Base-by-base conservation (phyloP, 2,888 invertebrate species). In the Lepetodrilus schrolli region DNA sequence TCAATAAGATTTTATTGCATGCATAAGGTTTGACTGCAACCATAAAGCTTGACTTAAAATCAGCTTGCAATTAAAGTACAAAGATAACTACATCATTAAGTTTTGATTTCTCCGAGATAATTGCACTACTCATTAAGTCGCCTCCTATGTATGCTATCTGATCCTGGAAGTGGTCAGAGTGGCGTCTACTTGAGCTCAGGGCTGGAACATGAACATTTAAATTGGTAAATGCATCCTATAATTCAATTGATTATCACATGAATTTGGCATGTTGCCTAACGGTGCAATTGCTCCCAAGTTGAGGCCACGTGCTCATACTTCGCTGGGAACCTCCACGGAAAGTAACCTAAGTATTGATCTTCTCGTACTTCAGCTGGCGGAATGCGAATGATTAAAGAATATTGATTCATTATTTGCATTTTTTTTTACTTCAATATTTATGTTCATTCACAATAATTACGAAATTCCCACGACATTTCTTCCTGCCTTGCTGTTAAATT, bases 241-340 rank as follows among this genome's bases (percentile, higher is more conserved):
- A 58, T 58, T 58, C 58, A 17, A 23, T 58, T 30, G 58, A 58
- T 58, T 58, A 58, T 26, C 58, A 58, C 30, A 34, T 58, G 26
- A 34, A n/a, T 17, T 7, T 58, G n/a, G 58, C 58, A 30, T n/a
- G 10, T 30, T 30, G 34, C 17, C 17, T 8, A 13, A 58, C 5
- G 4, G 23, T 30, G 7, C 7, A 17, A 17, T 17, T 4, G 17
- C 4, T 8, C 50, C 20, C 10, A 2, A 58, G 30, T 58, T 30
- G 58, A 30, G 17, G 34, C n/a, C 10, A 43, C 17, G 58, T 58
- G 30, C 21, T 26, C 17, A 30, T 26, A 17, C 30, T 58, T 5
- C 26, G 7, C n/a, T 30, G 26, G 23, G 58, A 58, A 58, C 13
- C 26, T n/a, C 23, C 58, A 30, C 34, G 26, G n/a, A 10, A 58